Percentiles rank a stretch among this genome's conserved stretches.
Evolutionary conservation across 2,113 vertebrate genomes (phyloP).

Genomic region (Lichenostomus cassidix): DNA sequence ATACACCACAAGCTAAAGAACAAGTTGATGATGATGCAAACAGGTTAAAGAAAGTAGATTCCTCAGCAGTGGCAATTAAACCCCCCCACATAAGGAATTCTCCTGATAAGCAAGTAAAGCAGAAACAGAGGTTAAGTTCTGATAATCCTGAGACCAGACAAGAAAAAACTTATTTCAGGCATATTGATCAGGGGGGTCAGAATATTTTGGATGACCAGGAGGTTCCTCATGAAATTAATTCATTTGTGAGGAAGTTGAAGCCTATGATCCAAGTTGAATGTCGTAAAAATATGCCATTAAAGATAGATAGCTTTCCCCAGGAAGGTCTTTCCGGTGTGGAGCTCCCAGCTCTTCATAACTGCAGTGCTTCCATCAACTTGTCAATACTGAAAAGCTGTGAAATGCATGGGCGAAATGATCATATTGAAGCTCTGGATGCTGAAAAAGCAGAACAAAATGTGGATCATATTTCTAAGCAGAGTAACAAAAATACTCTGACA

Average conservation of each 20-base stretch:
- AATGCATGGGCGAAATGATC: neutral
- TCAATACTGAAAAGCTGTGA: neutral
- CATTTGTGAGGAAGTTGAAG: neutral
- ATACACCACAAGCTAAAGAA: neutral
- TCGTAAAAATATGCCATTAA: neutral
- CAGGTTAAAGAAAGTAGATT: neutral
- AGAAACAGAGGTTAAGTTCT: neutral
- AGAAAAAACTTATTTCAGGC: neutral
- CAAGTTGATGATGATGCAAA: neutral
- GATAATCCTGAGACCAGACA: neutral
- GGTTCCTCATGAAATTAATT: neutral
- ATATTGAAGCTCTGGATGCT: neutral
- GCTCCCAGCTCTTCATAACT: neutral
- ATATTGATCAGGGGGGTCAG: neutral
- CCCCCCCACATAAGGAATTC: neutral
- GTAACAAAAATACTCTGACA: neutral
- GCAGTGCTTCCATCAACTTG: neutral
- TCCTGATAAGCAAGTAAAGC: neutral
- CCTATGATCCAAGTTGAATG: neutral
- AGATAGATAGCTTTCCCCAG: neutral
- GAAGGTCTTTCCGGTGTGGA: neutral
- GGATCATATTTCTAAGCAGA: neutral
- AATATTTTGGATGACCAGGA: neutral
- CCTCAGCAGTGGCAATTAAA: neutral
- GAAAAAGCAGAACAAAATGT: slow-evolving; percentile 18